Conservation (phyloP, 1,140 invertebrate species). For the Ips nitidus region DNA sequence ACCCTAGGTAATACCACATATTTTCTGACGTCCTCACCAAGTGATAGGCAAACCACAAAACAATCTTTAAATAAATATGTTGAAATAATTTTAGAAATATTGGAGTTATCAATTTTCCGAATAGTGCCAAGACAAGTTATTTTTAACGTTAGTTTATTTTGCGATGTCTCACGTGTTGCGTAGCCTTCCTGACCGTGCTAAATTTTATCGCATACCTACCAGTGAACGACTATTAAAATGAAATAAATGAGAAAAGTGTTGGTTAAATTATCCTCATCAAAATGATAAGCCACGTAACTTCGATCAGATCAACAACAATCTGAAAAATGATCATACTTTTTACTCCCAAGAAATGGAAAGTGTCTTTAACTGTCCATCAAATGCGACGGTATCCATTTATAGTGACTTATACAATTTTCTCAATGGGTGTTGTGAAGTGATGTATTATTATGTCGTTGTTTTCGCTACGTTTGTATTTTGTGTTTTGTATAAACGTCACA, state of each 20-base stretch:
- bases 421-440: slow-evolving; percentile 12
- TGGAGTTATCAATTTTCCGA: slow-evolving; percentile 32
- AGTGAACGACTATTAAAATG: too few species aligned
- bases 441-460: slow-evolving; percentile 14
- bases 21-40: too few species aligned
- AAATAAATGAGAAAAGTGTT: too few species aligned
- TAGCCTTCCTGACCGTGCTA: not conserved
- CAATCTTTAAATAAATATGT: slow-evolving; percentile 28
- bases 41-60: too few species aligned
- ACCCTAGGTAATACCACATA: too few species aligned
- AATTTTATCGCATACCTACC: too few species aligned
- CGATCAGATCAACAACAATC: too few species aligned
- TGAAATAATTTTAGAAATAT: slow-evolving; percentile 33
- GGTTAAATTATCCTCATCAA: too few species aligned
- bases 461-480: slow-evolving; percentile 22
- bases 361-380: slow-evolving; percentile 11
- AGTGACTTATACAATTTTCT: slow-evolving; percentile 10
- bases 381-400: slow-evolving; percentile 12
- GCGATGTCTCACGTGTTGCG: slow-evolving; percentile 27
- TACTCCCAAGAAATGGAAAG: slow-evolving; percentile 16
- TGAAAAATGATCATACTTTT: not conserved
- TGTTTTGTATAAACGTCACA: slow-evolving; percentile 22
- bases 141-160: slow-evolving; percentile 31
- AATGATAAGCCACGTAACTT: too few species aligned
- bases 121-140: slow-evolving; percentile 35